These are phyloP conservation scores for Amphiprion percula DNA, from an alignment of 2,113 vertebrate genomes.

Conservation along the genomic window DNA sequence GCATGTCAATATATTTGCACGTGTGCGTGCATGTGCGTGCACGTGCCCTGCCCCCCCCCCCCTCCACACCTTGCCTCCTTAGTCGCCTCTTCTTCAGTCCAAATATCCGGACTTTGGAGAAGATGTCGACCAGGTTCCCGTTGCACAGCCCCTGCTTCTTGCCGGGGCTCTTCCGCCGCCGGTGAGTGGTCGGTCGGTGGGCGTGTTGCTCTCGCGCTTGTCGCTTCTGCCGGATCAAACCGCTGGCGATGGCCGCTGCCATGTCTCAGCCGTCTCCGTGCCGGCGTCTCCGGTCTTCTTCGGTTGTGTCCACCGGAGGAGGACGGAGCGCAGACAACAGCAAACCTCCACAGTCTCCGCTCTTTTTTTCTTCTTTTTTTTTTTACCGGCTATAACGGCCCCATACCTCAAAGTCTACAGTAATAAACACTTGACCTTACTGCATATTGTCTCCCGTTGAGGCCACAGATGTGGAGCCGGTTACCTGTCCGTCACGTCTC, in stretches of 20 bases:
- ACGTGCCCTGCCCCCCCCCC: not conserved
- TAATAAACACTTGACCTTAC: conserved; percentile 38
- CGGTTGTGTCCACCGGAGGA: conserved; percentile 62
- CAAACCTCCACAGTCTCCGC: conserved; percentile 58
- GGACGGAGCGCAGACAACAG: conserved; percentile 75
- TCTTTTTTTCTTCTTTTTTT: too few relatives aligned
- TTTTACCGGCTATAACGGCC: conserved; percentile 74
- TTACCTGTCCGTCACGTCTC: conserved; percentile 79
- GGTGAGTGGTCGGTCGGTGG: conserved; percentile 94
- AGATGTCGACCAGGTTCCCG: conserved; percentile 98
- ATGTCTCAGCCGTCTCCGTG: conserved; percentile 85
- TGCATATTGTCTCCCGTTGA: conserved; percentile 34
- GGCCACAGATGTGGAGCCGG: conserved; percentile 43
- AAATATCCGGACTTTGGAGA: conserved; percentile 99
- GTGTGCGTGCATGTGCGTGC: conserved; percentile 39
- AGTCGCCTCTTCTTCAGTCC: conserved; percentile 97
- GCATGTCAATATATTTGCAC: conserved; percentile 36
- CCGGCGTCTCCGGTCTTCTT: conserved; percentile 61
- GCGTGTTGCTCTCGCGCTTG: conserved; percentile 97
- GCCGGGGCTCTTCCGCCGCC: conserved; percentile 96
- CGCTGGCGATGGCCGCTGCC: conserved; percentile 98
- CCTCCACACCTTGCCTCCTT: conserved; percentile 92
- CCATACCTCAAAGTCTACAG: conserved; percentile 73
- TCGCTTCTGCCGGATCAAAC: conserved; percentile 98
- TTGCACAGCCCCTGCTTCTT: conserved; percentile 96